These are phyloP conservation scores for Rhyacophila evoluta DNA, from an alignment of 2,888 invertebrate genomes.

Conservation along the genomic window DNA sequence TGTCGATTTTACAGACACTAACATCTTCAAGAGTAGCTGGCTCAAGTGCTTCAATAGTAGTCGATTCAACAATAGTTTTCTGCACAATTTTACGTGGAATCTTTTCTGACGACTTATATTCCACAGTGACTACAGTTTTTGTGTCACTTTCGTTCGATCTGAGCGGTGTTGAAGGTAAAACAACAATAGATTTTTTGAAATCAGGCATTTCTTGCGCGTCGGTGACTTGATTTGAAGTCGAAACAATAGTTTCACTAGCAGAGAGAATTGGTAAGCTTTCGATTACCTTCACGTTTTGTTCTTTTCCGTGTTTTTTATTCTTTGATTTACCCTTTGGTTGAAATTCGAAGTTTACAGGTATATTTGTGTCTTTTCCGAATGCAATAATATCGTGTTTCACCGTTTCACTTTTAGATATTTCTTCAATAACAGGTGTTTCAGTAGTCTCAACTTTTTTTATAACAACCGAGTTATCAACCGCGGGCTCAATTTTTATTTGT, in stretches of 20 bases:
- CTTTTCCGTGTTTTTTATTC: slow-evolving; percentile 40
- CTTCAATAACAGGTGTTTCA: neutral
- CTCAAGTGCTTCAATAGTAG: neutral
- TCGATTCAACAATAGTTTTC: neutral
- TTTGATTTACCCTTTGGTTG: slow-evolving; percentile 45
- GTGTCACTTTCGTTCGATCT: neutral
- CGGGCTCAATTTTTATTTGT: neutral
- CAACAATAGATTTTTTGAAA: neutral
- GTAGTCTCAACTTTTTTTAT: neutral
- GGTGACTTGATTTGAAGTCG: neutral
- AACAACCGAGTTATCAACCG: neutral
- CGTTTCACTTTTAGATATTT: neutral
- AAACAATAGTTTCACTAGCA: neutral
- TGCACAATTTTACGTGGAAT: neutral
- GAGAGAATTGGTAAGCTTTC: neutral
- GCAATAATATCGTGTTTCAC: neutral
- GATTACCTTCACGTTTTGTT: slow-evolving; percentile 26
- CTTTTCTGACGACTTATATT: neutral
- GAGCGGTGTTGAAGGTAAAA: neutral
- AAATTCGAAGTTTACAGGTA: slow-evolving; percentile 23
- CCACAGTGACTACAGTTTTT: neutral
- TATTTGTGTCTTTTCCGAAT: slow-evolving; percentile 35
- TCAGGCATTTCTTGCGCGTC: neutral
- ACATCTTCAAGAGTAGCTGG: neutral
- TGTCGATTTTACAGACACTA: neutral